phyloP scores from a whole-genome alignment of 2,888 invertebrate species.

The Cheilosia scutellata region DNA sequence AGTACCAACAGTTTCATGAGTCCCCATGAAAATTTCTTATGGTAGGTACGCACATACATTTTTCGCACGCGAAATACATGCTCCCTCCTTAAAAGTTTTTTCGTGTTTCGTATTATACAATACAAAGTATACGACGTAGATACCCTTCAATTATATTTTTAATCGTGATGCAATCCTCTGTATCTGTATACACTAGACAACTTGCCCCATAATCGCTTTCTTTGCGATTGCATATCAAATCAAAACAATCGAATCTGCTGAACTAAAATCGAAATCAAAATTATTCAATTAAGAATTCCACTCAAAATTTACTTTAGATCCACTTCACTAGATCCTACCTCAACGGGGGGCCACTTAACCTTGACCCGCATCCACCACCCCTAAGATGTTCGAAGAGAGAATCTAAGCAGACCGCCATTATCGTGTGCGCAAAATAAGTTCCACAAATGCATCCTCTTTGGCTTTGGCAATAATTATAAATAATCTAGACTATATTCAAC shows the following conservation, averaged over 20 bases:
- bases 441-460: conserved; percentile 64
- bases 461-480: conserved; percentile 55
- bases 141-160: conserved; percentile 8
- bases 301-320: conserved; percentile 66
- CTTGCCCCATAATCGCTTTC: conserved; percentile 2
- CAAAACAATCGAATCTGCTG: conserved; percentile 32
- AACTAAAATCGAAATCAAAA: conserved; percentile 38
- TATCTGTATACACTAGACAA: background rate
- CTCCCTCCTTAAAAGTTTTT: too few relatives aligned
- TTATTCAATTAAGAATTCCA: conserved; percentile 63
- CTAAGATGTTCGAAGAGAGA: conserved; percentile 10
- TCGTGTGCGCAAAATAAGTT: conserved; percentile 44
- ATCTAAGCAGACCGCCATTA: conserved; percentile 52
- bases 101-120: too few relatives aligned
- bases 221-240: conserved; percentile 31
- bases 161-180: conserved; percentile 52
- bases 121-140: background rate
- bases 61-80: too few relatives aligned
- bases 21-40: too few relatives aligned
- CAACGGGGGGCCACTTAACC: conserved; percentile 68
- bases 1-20: too few relatives aligned
- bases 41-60: too few relatives aligned
- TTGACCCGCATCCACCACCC: conserved; percentile 53
- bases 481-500: conserved; percentile 66
- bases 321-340: conserved; percentile 72